Percentiles rank a stretch among this genome's conserved stretches.
Evolutionary conservation across 2,797 vertebrate genomes (phyloP).

Genomic region (Sebastes paucispinis): DNA sequence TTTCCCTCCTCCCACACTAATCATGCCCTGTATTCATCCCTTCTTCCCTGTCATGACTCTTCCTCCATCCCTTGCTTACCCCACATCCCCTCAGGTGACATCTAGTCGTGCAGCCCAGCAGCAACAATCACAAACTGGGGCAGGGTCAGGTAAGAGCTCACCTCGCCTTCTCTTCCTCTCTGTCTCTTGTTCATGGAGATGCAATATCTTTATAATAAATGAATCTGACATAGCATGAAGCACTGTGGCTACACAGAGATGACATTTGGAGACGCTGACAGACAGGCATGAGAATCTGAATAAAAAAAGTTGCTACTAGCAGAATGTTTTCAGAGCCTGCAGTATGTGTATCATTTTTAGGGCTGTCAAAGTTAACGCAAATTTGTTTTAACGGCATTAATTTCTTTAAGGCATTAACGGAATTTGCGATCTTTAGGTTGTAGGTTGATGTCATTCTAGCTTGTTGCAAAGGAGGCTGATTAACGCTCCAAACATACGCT

Average conservation of each 20-base stretch:
- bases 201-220: conserved; percentile 9
- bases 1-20: neutral
- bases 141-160: conserved; percentile 73
- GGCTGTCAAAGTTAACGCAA: no score
- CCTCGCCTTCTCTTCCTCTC: neutral
- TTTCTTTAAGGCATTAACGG: no score
- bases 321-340: neutral
- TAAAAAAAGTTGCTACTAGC: conserved; percentile 19
- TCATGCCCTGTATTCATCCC: conserved; percentile 1
- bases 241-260: neutral
- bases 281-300: conserved; percentile 23
- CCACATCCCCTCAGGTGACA: conserved; percentile 82
- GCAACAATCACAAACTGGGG: conserved; percentile 76
- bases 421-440: no score
- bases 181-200: conserved; percentile 1
- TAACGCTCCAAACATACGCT: no score
- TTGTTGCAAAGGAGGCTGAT: no score
- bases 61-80: conserved; percentile 2
- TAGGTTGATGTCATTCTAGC: no score
- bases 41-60: neutral
- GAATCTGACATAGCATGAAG: conserved; percentile 3
- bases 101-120: conserved; percentile 88
- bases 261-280: conserved; percentile 29
- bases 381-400: no score
- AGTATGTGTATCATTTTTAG: neutral